Evolutionary conservation across 35 echinoderm and acorn worm genomes (phyloP), one percentile per base, ranked within the genome.

Genomic region (Strongylocentrotus purpuratus): DNA sequence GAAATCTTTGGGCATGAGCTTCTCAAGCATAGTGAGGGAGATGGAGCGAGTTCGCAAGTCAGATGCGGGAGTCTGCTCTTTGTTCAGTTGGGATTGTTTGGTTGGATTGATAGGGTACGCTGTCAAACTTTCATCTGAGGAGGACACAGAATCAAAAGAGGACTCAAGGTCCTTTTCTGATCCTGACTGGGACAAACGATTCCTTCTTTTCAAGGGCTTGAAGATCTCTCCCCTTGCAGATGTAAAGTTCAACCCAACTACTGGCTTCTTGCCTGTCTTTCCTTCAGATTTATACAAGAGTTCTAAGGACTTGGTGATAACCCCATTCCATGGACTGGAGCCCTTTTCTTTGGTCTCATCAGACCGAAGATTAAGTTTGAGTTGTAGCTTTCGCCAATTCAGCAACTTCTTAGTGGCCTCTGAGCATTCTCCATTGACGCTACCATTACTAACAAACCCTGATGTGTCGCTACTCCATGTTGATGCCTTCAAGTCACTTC

Each of bases 101-200:
- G 45, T 85, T 31, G 95, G n/a, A 47, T 99, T 94, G 18, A 99
- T 52, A 25, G 97, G 97, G 47, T 94, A 91, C 2, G 98, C 86
- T 47, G 98, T 96, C 45, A 99, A 45, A 47, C 98, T 99, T 35
- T 99, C 98, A 46, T 99, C 97, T 33, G 98, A 99, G 31, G 98
- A 99, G 61, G 98, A 99, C 22, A 96, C 65, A 25, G 96, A 97
- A 46, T 99, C 98, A 59, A 99, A 60, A 4, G 96, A 96, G 15
- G 98, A 99, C 13, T 96, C 97, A 28, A 89, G 15, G 18, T 95
- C 94, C 46, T 33, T 87, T 25, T 94, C 87, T 20, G 94, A 50
- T 41, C 86, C 86, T 1, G 31, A 88, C 93, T 87, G 60, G 1
- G 86, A 35, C 33, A 60, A 52, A 48, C 61, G 93, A 28, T 46